Conservation (phyloP, 2,113 vertebrate species). For the Mustela nigripes region DNA sequence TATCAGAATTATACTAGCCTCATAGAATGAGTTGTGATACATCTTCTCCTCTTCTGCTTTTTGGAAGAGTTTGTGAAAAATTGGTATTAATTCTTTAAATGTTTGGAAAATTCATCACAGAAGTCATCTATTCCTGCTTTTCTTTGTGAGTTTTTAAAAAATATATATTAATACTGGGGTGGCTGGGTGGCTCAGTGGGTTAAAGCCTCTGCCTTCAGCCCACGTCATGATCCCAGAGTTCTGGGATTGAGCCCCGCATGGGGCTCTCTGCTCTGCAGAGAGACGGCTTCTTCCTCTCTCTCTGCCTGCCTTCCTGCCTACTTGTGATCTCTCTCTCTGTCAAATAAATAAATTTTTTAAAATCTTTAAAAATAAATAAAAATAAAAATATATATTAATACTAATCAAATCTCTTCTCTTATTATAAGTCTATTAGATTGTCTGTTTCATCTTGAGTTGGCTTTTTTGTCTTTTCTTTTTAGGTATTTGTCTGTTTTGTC, state of each 20-base stretch:
- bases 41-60: neutral
- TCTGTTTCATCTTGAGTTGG: neutral
- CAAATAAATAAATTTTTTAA: no score
- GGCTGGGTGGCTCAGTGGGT: no score
- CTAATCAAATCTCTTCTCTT: neutral
- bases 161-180: neutral
- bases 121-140: neutral
- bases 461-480: neutral
- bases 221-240: no score
- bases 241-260: no score
- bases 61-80: neutral
- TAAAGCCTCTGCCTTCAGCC: no score
- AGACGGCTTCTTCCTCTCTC: no score
- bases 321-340: no score
- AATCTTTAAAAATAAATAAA: no score
- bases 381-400: neutral
- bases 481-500: neutral
- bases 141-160: neutral
- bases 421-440: neutral
- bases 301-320: no score
- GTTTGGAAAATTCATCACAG: neutral
- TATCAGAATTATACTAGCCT: neutral
- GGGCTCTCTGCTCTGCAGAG: no score
- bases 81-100: slow-evolving; percentile 19
- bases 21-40: neutral